Evolutionary conservation across 2,888 invertebrate genomes (phyloP).

Genomic region (Melanostoma scalare): DNA sequence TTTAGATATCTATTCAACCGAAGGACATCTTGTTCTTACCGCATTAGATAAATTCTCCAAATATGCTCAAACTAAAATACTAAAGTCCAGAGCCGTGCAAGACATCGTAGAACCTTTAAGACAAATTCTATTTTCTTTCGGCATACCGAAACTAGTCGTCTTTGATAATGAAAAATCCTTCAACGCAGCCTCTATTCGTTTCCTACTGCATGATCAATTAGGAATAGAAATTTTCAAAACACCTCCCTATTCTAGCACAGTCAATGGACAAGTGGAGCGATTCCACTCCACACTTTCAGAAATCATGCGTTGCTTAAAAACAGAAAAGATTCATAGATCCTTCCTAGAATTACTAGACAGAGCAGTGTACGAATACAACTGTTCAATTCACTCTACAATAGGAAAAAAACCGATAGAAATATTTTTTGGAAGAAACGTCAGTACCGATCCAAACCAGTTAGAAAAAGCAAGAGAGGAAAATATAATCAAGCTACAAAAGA

Average conservation of each 20-base stretch:
- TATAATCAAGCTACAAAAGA: not conserved
- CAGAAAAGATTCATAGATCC: too few species aligned
- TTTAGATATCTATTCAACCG: slow-evolving; percentile 27
- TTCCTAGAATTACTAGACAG: too few species aligned
- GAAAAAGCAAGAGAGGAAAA: slow-evolving; percentile 8
- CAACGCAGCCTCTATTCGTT: too few species aligned
- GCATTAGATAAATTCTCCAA: slow-evolving; percentile 55
- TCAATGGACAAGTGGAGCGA: too few species aligned
- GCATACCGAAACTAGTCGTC: slow-evolving; percentile 28
- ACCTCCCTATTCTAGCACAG: too few species aligned
- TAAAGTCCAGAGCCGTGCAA: slow-evolving; percentile 43
- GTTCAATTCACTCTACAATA: not conserved
- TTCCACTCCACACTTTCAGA: too few species aligned
- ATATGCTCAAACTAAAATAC: slow-evolving; percentile 17
- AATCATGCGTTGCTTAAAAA: too few species aligned
- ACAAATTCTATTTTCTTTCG: slow-evolving; percentile 33
- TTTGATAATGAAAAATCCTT: slow-evolving; percentile 48
- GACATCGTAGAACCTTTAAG: slow-evolving; percentile 30
- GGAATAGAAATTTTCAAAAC: too few species aligned
- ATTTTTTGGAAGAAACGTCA: too few species aligned
- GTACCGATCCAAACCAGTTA: too few species aligned
- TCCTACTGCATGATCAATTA: too few species aligned
- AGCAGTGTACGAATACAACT: not conserved
- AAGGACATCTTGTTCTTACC: slow-evolving; percentile 16
- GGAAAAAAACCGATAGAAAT: not conserved